These are phyloP conservation scores for Centropus bengalensis DNA, from an alignment of 2,113 vertebrate genomes.

Conservation along the genomic window DNA sequence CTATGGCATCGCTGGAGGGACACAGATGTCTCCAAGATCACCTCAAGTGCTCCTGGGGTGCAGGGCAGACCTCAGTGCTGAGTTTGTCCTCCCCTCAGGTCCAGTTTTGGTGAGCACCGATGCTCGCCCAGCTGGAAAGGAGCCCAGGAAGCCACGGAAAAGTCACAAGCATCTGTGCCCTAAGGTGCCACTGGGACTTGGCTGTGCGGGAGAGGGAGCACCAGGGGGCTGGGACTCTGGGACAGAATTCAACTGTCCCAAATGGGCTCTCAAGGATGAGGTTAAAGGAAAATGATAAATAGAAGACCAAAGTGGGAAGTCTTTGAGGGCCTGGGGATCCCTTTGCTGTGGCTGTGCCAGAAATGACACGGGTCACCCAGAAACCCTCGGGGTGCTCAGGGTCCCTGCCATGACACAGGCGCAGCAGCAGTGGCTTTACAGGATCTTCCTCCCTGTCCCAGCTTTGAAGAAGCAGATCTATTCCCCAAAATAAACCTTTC, in stretches of 20 bases:
- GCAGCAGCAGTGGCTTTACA: background rate
- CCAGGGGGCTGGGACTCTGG: background rate
- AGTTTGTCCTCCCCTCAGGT: background rate
- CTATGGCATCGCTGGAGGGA: background rate
- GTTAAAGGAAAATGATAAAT: background rate
- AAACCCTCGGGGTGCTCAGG: background rate
- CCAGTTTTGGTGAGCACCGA: accelerated
- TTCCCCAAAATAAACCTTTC: background rate
- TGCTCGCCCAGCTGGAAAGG: background rate
- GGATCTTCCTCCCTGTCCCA: background rate
- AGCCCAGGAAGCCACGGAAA: slow-evolving; percentile 18
- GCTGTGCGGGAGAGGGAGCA: accelerated
- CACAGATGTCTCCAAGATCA: accelerated
- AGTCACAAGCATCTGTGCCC: background rate
- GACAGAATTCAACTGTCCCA: background rate
- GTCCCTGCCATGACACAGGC: background rate
- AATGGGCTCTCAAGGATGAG: background rate
- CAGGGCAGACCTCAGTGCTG: background rate
- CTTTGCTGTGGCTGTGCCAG: background rate
- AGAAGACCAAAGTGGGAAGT: background rate
- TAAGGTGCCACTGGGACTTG: accelerated
- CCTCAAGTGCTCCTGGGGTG: background rate
- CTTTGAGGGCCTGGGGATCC: background rate
- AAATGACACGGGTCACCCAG: background rate
- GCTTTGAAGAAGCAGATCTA: background rate